Evolutionary conservation across 2,113 vertebrate species (phyloP), one percentile per base, ranked within the genome.

Genomic region (Lynx canadensis): DNA sequence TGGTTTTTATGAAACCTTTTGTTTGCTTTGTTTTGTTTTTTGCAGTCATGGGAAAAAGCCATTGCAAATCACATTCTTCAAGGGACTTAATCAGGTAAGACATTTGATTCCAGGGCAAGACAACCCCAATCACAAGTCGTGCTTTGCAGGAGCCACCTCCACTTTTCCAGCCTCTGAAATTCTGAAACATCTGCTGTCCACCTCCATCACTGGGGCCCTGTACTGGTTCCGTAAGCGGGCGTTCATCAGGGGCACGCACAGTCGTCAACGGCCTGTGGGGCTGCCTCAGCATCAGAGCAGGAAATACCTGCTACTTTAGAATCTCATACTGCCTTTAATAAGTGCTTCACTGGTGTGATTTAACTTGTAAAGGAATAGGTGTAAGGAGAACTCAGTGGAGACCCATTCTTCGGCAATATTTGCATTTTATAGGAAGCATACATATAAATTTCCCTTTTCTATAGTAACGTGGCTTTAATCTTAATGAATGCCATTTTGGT

Each of bases 371-470:
- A 96, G 81, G 78, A 95, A 85, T 68, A 97, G 93, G 66, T 96
- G 57, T 63, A 92, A 69, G 8, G 81, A 78, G 95, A 97, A 85
- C 76, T 97, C 97, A 93, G 88, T 50, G 38, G 97, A 97, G 97
- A 97, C 92, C 76, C 84, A 97, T 98, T 98, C 96, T 97, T 96
- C 74, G 94, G 93, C 88, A 98, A 87, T 96, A 97, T 98, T 97
- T 98, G 94, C 95, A 94, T 98, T 98, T 97, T 97, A 97, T 93
- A 95, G 76, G 93, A 94, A 92, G 90, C 92, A 78, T 88, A 95
- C 80, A 88, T 98, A 97, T 95, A 97, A 95, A 95, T 98, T 98
- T 97, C 88, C 87, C 88, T 82, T 97, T 95, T 97, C 94, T 95
- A 29, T 91, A 97, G 94, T 94, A 96, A 97, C 92, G 74, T 94